A percentile compares a stretch with the other conserved stretches of the same genome.
These are phyloP conservation scores for Anguilla marmorata DNA, from an alignment of 2,797 vertebrate genomes.

Conservation along the genomic window DNA sequence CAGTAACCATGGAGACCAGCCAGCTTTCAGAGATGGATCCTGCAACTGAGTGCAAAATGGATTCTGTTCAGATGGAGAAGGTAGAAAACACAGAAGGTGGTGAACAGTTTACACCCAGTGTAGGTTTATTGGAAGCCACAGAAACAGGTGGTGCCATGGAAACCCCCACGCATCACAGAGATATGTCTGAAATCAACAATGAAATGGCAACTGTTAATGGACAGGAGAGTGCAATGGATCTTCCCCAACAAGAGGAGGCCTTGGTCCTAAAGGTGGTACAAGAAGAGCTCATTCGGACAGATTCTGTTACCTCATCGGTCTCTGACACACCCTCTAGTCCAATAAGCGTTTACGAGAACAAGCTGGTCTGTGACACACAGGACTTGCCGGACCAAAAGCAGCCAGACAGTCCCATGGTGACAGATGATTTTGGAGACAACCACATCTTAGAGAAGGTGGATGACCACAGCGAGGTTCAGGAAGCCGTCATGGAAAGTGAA, in stretches of 20 bases:
- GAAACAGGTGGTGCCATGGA: constrained; percentile 40
- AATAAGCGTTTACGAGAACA: constrained; percentile 71
- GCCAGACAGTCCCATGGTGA: constrained; percentile 42
- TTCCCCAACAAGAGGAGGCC: constrained; percentile 51
- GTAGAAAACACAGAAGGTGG: constrained; percentile 57
- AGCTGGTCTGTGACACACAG: constrained; percentile 56
- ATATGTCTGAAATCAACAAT: constrained; percentile 39
- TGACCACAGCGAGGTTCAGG: constrained; percentile 48
- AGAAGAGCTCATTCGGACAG: constrained; percentile 70
- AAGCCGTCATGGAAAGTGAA: constrained; percentile 50
- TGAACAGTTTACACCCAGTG: constrained; percentile 48
- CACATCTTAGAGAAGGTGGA: neutral
- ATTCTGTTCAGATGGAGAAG: constrained; percentile 58
- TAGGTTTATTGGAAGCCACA: constrained; percentile 45
- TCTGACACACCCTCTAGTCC: constrained; percentile 71
- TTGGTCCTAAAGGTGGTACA: constrained; percentile 54
- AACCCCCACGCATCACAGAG: constrained; percentile 43
- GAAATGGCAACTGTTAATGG: constrained; percentile 37
- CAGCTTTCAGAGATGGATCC: constrained; percentile 63
- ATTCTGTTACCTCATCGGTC: constrained; percentile 67
- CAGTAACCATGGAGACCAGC: constrained; percentile 76
- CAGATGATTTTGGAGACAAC: neutral
- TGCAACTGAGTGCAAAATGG: constrained; percentile 60
- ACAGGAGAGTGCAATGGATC: constrained; percentile 32
- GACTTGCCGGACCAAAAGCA: constrained; percentile 55